Evolutionary conservation across 1,140 invertebrate species (phyloP).

Genomic region (Copidosoma floridanum): DNA sequence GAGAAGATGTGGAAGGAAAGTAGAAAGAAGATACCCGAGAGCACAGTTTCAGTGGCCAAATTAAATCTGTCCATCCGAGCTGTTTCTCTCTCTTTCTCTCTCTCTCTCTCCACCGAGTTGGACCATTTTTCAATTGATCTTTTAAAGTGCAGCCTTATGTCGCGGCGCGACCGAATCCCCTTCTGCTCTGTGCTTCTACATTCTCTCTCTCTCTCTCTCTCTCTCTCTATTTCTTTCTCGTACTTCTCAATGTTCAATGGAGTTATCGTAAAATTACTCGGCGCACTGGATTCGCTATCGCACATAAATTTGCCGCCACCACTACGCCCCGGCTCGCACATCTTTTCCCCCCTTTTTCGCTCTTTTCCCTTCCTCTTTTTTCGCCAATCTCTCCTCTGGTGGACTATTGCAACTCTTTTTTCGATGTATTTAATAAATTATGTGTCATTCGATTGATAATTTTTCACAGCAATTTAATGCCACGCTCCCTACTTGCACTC

Average conservation of each 20-base stretch:
- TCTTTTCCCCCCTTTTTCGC: background rate
- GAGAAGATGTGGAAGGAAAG: background rate
- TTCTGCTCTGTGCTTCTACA: background rate
- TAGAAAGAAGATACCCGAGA: slow-evolving; percentile 2
- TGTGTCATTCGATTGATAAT: too few species aligned
- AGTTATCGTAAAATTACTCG: slow-evolving; percentile 26
- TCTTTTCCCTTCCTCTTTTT: background rate
- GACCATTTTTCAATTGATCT: slow-evolving; percentile 24
- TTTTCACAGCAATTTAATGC: too few species aligned
- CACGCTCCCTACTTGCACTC: too few species aligned
- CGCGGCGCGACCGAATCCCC: background rate
- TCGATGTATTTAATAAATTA: too few species aligned
- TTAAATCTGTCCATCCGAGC: slow-evolving; percentile 23
- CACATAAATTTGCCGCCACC: slow-evolving; percentile 18
- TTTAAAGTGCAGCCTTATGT: slow-evolving; percentile 27
- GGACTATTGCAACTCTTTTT: too few species aligned
- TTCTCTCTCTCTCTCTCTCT: background rate
- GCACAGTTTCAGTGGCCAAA: background rate
- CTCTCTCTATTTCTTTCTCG: background rate
- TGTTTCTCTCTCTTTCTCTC: too few species aligned
- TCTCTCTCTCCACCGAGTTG: too few species aligned
- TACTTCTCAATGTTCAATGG: background rate
- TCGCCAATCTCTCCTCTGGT: too few species aligned
- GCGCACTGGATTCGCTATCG: slow-evolving; percentile 3
- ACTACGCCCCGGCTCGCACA: background rate